These are phyloP conservation scores for Actinostola sp. DNA, from an alignment of 92 coral and sea anemone species.

Conservation along the genomic window DNA sequence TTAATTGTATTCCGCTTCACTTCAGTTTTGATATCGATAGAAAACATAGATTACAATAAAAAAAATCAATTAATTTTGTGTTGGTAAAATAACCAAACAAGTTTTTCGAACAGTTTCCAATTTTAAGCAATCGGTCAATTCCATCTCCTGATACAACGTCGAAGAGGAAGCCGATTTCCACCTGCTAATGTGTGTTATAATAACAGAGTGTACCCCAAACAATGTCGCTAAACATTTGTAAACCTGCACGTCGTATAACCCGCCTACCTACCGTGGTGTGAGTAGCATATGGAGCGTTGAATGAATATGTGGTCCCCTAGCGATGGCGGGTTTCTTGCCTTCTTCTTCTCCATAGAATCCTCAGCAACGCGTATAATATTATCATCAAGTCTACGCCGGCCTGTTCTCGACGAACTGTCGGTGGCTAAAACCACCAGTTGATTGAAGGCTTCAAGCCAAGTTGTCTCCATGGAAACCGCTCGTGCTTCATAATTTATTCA, in stretches of 20 bases:
- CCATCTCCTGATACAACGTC: too few species aligned
- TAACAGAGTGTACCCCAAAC: neutral
- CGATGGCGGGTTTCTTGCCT: conserved; percentile 32
- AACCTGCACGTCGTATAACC: neutral
- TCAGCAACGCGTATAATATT: conserved; percentile 7
- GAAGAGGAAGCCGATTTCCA: neutral
- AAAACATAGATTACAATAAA: too few species aligned
- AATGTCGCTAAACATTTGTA: neutral
- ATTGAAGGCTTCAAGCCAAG: conserved; percentile 18
- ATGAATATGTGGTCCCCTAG: conserved; percentile 84
- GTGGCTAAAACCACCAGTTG: conserved; percentile 34
- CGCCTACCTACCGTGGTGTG: conserved; percentile 85
- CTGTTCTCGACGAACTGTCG: neutral
- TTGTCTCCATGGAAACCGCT: conserved; percentile 13
- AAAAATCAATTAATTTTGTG: too few species aligned
- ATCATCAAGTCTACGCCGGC: conserved; percentile 3
- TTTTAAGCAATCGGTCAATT: too few species aligned
- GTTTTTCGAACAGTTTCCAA: too few species aligned
- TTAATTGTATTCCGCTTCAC: too few species aligned
- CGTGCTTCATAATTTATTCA: neutral
- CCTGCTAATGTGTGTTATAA: neutral
- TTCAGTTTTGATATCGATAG: too few species aligned
- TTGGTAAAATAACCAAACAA: too few species aligned
- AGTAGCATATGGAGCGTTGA: conserved; percentile 71
- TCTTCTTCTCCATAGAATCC: conserved; percentile 39